Percentiles rank a stretch among this genome's conserved stretches.
These are phyloP conservation scores for Octonoba sinensis DNA, from an alignment of 2,888 invertebrate genomes.

Conservation along the genomic window DNA sequence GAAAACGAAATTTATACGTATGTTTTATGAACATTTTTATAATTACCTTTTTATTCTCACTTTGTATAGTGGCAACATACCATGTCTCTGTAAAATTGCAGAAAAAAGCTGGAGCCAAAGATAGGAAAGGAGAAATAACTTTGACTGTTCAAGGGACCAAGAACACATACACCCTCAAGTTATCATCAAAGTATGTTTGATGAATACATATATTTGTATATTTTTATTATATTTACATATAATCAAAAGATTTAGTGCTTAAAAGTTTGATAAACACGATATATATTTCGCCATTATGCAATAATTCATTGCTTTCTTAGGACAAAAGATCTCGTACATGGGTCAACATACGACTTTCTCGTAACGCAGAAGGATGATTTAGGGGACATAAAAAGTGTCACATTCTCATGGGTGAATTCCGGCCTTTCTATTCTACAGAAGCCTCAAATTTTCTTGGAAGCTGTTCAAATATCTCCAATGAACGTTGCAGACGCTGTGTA, in stretches of 20 bases:
- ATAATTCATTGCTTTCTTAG: conserved; percentile 1
- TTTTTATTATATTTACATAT: too few species aligned
- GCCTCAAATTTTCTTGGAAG: conserved; percentile 17
- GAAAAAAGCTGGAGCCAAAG: conserved; percentile 12
- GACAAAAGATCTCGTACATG: conserved; percentile 31
- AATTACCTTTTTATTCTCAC: background rate
- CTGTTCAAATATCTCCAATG: conserved; percentile 38
- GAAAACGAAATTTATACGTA: too few species aligned
- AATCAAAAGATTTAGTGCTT: background rate
- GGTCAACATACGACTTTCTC: conserved; percentile 42
- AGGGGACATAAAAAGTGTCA: conserved; percentile 35
- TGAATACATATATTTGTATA: too few species aligned
- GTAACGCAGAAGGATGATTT: conserved; percentile 13
- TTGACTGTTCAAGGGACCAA: conserved; percentile 27
- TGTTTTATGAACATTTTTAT: too few species aligned
- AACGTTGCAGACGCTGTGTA: conserved; percentile 32
- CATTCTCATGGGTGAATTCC: conserved; percentile 30
- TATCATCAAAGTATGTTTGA: conserved; percentile 33
- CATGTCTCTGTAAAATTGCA: conserved; percentile 33
- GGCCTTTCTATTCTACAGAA: too few species aligned
- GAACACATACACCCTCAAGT: conserved; percentile 5
- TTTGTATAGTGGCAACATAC: conserved; percentile 26
- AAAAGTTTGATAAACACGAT: too few species aligned
- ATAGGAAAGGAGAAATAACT: conserved; percentile 22
- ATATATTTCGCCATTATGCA: too few species aligned